Base-by-base conservation (phyloP, 2,888 invertebrate genomes). In the Mythimna lalbum region DNA sequence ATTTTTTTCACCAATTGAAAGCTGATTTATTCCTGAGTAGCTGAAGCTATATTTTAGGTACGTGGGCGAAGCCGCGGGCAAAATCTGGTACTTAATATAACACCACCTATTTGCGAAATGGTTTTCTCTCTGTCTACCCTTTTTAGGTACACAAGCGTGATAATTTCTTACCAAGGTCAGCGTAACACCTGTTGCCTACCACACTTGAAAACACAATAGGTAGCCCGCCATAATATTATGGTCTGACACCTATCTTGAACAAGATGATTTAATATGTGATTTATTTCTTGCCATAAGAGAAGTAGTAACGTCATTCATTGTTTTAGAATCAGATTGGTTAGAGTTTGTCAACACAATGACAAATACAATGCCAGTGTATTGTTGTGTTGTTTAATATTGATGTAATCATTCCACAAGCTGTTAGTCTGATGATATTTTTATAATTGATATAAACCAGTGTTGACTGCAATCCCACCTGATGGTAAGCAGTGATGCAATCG, bases 191-290 rank as follows among this genome's bases (percentile, higher is more conserved):
- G 17, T 33, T 14, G 27, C 23, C 17, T 36, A 17, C 63, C 59
- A 76, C 63, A 47, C 31, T 47, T 60, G 67, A 33, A n/a, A 23
- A 50, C 3, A 81, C 81, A 76, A 81, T 76, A 43, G 78, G 19
- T 36, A 19, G 3, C 9, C 17, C 12, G 31, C 36, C 63, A 61
- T 49, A 76, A 27, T 36, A 27, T 76, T 59, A 60, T 69, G 63
- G 56, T 49, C 9, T 19, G 14, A 6, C 43, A 12, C 10, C 57
- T 5, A 36, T 47, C 14, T 61, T 52, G 23, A 31, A 2, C n/a
- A 57, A 56, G 47, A 60, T 56, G 60, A 61, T 36, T 63, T 56
- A 12, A 63, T 59, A 6, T 21, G n/a, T 52, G 31, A 23, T 49
- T 53, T 47, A 47, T 47, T 31, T 23, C 23, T 50, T 14, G 1